These are phyloP conservation scores for Heliconius hermathena DNA, from an alignment of 1,140 invertebrate genomes.

Conservation along the genomic window DNA sequence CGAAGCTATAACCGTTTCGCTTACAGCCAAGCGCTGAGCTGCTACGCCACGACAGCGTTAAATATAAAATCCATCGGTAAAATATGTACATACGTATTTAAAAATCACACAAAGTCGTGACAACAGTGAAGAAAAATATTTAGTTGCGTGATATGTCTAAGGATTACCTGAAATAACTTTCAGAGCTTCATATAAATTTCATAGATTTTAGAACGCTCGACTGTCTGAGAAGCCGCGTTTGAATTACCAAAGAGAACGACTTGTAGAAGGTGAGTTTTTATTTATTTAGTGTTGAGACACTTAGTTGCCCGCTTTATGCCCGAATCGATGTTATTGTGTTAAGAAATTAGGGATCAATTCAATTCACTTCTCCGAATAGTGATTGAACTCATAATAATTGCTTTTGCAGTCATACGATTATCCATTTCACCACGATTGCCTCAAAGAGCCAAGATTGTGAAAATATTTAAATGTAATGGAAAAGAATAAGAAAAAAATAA, in stretches of 20 bases:
- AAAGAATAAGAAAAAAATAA: slow-evolving; percentile 1
- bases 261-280: background rate
- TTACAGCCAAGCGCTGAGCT: too few species aligned
- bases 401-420: too few species aligned
- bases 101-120: background rate
- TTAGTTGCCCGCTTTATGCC: too few species aligned
- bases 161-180: slow-evolving; percentile 40
- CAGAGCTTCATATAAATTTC: slow-evolving; percentile 51
- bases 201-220: slow-evolving; percentile 38
- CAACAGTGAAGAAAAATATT: background rate
- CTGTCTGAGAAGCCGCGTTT: slow-evolving; percentile 7
- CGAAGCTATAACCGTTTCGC: too few species aligned
- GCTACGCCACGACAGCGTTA: too few species aligned
- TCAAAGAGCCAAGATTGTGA: background rate
- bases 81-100: background rate
- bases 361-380: too few species aligned
- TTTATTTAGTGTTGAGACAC: too few species aligned
- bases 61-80: too few species aligned
- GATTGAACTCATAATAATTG: too few species aligned
- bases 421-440: too few species aligned
- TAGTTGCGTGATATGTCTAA: slow-evolving; percentile 23
- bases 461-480: slow-evolving; percentile 11
- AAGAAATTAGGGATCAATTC: too few species aligned
- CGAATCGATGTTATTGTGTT: too few species aligned
- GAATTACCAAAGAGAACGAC: slow-evolving; percentile 5